Conservation (phyloP, 2,888 invertebrate species). For the Hypsopygia costalis region DNA sequence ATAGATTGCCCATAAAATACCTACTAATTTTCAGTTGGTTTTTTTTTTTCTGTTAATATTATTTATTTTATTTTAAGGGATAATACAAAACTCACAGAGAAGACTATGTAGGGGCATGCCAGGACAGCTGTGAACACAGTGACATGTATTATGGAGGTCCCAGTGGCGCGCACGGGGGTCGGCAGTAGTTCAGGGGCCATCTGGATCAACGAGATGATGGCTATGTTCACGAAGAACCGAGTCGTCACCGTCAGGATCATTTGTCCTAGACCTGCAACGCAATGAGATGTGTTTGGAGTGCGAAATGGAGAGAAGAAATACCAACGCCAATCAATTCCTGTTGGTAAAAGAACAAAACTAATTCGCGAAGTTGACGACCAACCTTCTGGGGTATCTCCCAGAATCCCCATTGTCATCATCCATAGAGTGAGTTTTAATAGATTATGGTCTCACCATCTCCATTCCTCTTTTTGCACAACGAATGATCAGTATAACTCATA, state of each 20-base stretch:
- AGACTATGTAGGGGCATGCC: slow-evolving; percentile 50
- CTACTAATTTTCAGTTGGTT: no score
- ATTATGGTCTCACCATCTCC: no score
- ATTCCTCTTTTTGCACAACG: no score
- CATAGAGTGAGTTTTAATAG: no score
- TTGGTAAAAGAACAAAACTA: no score
- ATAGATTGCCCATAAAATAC: no score
- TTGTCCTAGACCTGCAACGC: slow-evolving; percentile 37
- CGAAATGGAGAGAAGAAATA: no score
- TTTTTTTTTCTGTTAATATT: no score
- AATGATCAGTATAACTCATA: no score
- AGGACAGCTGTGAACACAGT: slow-evolving; percentile 37
- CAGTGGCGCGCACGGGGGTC: slow-evolving; percentile 44
- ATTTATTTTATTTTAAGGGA: no score
- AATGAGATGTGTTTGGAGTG: background rate
- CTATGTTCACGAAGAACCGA: slow-evolving; percentile 53
- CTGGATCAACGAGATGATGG: slow-evolving; percentile 42
- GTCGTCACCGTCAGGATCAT: slow-evolving; percentile 40
- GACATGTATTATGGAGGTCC: slow-evolving; percentile 48
- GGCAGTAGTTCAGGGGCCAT: slow-evolving; percentile 50
- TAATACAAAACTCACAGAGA: slow-evolving; percentile 35
- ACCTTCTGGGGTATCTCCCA: background rate
- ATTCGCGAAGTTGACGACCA: no score
- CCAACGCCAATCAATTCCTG: no score
- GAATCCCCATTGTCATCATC: background rate